These are phyloP conservation scores for Pandemis cinnamomeana DNA, from an alignment of 2,888 invertebrate species.

Conservation along the genomic window DNA sequence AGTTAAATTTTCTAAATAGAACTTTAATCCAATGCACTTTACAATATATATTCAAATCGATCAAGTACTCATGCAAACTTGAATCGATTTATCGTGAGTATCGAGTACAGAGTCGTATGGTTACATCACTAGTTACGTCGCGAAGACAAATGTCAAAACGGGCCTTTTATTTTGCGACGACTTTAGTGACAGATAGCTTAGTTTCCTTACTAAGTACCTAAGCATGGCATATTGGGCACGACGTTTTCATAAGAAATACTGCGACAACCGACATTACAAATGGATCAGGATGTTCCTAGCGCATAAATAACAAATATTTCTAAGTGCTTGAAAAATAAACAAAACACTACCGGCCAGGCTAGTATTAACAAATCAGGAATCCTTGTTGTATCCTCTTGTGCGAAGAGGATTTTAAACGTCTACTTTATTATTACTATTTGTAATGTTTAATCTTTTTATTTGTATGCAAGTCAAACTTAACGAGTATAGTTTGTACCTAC, in stretches of 20 bases:
- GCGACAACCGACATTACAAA: not conserved
- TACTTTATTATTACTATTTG: not conserved
- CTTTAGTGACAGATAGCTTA: not conserved
- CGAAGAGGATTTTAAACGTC: not conserved
- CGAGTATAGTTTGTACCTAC: not conserved
- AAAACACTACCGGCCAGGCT: conserved; percentile 27
- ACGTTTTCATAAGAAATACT: conserved; percentile 2
- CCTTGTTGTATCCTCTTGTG: not conserved
- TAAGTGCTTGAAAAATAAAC: conserved; percentile 39
- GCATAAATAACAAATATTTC: conserved; percentile 36
- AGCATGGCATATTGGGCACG: not conserved
- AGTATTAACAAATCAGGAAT: conserved; percentile 21
- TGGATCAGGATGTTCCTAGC: conserved; percentile 23
- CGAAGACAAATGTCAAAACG: too few species aligned
- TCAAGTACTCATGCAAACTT: too few species aligned
- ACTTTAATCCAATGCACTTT: too few species aligned
- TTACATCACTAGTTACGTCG: too few species aligned
- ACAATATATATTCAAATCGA: too few species aligned
- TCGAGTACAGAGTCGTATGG: too few species aligned
- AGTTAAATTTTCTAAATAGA: too few species aligned
- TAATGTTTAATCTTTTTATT: too few species aligned
- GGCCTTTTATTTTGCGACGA: too few species aligned
- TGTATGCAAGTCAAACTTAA: too few species aligned
- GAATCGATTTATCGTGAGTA: too few species aligned
- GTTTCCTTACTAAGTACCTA: not conserved